Evolutionary conservation across 2,888 invertebrate genomes (phyloP), one percentile per base, ranked within the genome.

Genomic region (Torymus texanus): DNA sequence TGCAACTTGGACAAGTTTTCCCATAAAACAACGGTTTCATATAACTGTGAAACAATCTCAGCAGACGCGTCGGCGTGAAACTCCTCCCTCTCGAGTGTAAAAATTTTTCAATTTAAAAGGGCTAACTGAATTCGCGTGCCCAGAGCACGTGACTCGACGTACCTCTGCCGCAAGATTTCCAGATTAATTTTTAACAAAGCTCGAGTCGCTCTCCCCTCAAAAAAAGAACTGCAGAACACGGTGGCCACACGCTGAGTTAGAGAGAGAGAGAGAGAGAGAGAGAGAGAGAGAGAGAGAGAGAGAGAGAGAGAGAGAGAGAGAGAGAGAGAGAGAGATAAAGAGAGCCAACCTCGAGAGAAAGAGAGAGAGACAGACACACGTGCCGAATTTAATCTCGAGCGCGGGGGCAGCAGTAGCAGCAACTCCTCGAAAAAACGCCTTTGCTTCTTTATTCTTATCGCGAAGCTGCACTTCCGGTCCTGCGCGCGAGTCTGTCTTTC

Each of bases 391-490:
- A 41, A 41, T 41, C 41, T 41, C 41, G 8, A 41, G 8, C 41
- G 41, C 41, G 41, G 41, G 41, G 41, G 41, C 41, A 41, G 21
- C 21, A 21, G 21, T 21, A 21, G 21, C 21, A 21, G 41, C 41
- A 8, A 41, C 41, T 41, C 5, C 41, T 41, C 41, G n/a, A 58
- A 50, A 63, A 51, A 76, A 76, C 62, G 41, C 65, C 71, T 56
- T 77, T 56, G 50, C 56, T 65, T 77, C 56, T 65, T 73, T 70
- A 79, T 75, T 75, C 70, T 70, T 63, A 70, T 79, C 74, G 70
- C 71, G 73, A 56, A 68, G 51, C 62, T 67, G 41, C 68, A 62
- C 67, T 68, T 78, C 74, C 78, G 61, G 78, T 55, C 50, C 67
- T 72, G 21, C 16, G 41, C 41, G 41, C 41, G 56, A 70, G 63